A percentile compares a stretch with the other conserved stretches of the same genome.
phyloP scores from a whole-genome alignment of 2,888 invertebrate species.

The Leptothorax acervorum region DNA sequence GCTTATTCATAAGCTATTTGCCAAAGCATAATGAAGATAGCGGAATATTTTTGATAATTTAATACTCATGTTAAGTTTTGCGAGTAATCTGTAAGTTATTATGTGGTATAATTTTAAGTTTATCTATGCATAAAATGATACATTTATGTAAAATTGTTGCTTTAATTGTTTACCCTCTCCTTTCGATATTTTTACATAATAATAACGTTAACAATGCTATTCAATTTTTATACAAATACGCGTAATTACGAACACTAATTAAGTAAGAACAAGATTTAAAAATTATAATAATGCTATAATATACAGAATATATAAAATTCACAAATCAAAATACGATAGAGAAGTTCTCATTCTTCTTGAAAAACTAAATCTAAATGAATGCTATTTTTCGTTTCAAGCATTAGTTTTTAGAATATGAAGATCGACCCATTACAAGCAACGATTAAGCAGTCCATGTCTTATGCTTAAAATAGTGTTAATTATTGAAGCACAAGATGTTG shows the following conservation, averaged over 20 bases:
- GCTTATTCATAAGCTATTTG: conserved; percentile 50
- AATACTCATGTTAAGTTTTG: conserved; percentile 70
- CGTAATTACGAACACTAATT: not conserved
- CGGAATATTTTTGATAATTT: conserved; percentile 56
- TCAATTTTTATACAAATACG: not conserved
- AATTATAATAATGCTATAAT: not conserved
- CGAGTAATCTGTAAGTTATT: conserved; percentile 64
- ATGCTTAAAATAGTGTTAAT: not conserved
- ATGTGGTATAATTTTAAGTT: conserved; percentile 49
- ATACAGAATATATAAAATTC: not conserved
- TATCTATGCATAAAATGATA: conserved; percentile 38
- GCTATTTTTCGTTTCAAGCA: not conserved
- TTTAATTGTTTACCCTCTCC: not conserved
- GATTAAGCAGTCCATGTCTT: too few species aligned
- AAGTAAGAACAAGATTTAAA: not conserved
- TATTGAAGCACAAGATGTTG: not conserved
- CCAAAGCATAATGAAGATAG: conserved; percentile 51
- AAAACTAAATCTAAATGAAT: not conserved
- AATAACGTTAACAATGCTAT: not conserved
- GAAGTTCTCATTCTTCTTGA: not conserved
- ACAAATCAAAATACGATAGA: not conserved
- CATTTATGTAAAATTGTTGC: conserved; percentile 24
- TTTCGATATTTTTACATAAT: not conserved
- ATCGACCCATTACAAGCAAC: not conserved
- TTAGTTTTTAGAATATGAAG: not conserved